These are phyloP conservation scores for Dynastes hyllus DNA, from an alignment of 2,888 invertebrate species.

Conservation along the genomic window DNA sequence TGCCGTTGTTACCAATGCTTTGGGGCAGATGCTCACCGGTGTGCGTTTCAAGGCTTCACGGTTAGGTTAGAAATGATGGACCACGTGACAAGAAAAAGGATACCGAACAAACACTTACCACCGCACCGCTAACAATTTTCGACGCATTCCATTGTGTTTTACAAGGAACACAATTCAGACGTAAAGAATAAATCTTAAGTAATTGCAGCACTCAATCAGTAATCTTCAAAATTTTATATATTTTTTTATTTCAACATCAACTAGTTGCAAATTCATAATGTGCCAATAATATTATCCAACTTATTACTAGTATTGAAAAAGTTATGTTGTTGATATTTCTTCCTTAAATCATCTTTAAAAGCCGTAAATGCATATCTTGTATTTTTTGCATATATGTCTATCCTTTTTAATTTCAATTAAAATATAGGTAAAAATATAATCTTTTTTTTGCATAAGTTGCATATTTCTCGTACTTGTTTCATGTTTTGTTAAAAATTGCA, in stretches of 20 bases:
- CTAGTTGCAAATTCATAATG: no score
- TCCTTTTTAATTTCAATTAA: no score
- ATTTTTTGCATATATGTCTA: no score
- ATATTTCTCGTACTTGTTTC: no score
- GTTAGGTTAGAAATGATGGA: conserved; percentile 43
- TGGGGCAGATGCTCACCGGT: conserved; percentile 37
- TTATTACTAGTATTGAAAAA: no score
- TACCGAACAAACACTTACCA: conserved; percentile 34
- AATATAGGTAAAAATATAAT: no score
- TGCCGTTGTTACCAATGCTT: conserved; percentile 23
- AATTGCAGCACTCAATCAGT: conserved; percentile 7
- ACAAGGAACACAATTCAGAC: conserved; percentile 3
- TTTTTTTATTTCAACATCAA: not conserved
- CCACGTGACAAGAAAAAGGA: conserved; percentile 43
- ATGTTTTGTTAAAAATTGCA: no score
- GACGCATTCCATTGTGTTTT: conserved; percentile 25
- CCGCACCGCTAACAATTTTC: conserved; percentile 33
- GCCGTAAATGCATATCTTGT: no score
- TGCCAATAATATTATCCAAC: no score
- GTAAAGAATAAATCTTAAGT: not conserved
- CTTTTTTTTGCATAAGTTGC: no score
- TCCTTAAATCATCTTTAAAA: no score
- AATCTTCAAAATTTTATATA: not conserved
- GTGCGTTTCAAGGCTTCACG: conserved; percentile 43
- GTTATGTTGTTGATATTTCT: no score